phyloP scores from a whole-genome alignment of 2,113 vertebrate genomes.

The Dromaius novaehollandiae region DNA sequence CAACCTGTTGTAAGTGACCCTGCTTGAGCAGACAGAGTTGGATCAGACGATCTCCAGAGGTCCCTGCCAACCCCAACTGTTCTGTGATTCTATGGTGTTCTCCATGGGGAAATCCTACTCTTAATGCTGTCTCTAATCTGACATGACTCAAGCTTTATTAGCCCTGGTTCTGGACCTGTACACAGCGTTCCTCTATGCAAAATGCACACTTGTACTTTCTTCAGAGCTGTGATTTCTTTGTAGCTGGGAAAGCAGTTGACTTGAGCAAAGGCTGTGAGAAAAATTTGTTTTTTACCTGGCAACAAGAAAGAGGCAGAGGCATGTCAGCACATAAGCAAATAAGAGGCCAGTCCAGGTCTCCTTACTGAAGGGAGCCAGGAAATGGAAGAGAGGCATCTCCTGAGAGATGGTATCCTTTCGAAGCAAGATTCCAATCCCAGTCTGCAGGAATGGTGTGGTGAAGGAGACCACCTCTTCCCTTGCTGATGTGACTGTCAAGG shows the following conservation, averaged over 20 bases:
- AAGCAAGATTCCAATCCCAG: conserved; percentile 86
- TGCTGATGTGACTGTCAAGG: conserved; percentile 79
- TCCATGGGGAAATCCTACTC: background rate
- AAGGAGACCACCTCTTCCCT: conserved; percentile 84
- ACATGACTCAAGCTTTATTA: background rate
- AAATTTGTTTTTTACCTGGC: conserved; percentile 75
- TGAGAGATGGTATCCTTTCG: conserved; percentile 68
- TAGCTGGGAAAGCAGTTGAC: background rate
- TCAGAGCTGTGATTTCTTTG: background rate
- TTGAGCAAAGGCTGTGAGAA: background rate
- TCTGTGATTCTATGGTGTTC: background rate
- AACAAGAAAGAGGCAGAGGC: conserved; percentile 84
- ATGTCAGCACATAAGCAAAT: conserved; percentile 83
- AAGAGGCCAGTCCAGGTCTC: conserved; percentile 87
- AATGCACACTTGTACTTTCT: background rate
- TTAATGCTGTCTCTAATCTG: background rate
- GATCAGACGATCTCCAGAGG: no score
- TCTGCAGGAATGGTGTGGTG: conserved; percentile 88
- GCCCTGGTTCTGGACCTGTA: background rate
- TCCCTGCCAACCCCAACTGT: no score
- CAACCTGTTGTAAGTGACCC: no score
- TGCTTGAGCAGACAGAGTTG: no score
- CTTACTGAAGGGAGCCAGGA: conserved; percentile 86
- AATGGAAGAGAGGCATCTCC: conserved; percentile 76
- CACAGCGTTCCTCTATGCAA: background rate